Base-by-base conservation (phyloP, 2,888 invertebrate species). In the Neoascia interrupta region DNA sequence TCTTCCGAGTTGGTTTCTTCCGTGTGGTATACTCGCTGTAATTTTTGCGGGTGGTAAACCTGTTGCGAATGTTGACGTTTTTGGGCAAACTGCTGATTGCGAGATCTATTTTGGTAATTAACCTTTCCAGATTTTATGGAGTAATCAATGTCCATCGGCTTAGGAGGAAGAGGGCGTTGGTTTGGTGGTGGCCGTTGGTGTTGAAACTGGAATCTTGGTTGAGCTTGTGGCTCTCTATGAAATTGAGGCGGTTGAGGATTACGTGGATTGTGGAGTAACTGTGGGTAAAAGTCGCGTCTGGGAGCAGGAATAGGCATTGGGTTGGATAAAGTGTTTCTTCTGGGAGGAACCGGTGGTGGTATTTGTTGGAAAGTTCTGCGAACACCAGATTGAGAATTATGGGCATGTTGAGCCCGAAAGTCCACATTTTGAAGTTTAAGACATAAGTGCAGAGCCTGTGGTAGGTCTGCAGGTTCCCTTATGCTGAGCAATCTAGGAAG, bases 251-350 rank as follows among this genome's bases (percentile, higher is more conserved):
- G 37, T 53, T 58, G 58, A 18, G 61, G 31, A 60, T 43, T 26
- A 18, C 58, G 54, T 11, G 49, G 47, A 15, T 74, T 68, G 10
- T 68, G 61, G 5, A 74, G 34, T 31, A 54, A 34, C 13, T 74
- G 61, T n/a, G 61, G 68, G 34, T 41, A 68, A 37, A 68, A 68
- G 8, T 74, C 56, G n/a, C 45, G 51, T 21, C 51, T 51, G 1
- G 51, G 63, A 10, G 37, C 53, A 2, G n/a, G n/a, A n/a, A n/a
- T n/a, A n/a, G n/a, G n/a, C n/a, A n/a, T n/a, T n/a, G n/a, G n/a
- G n/a, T n/a, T n/a, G n/a, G n/a, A n/a, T n/a, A n/a, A n/a, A n/a
- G n/a, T n/a, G n/a, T n/a, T 53, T 45, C 39, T n/a, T 54, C 54
- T 10, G n/a, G n/a, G n/a, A n/a, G n/a, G n/a, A n/a, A n/a, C n/a